Percentiles rank a stretch among this genome's conserved stretches.
Evolutionary conservation across 2,113 vertebrate genomes (phyloP).

Genomic region (Casuarius casuarius): DNA sequence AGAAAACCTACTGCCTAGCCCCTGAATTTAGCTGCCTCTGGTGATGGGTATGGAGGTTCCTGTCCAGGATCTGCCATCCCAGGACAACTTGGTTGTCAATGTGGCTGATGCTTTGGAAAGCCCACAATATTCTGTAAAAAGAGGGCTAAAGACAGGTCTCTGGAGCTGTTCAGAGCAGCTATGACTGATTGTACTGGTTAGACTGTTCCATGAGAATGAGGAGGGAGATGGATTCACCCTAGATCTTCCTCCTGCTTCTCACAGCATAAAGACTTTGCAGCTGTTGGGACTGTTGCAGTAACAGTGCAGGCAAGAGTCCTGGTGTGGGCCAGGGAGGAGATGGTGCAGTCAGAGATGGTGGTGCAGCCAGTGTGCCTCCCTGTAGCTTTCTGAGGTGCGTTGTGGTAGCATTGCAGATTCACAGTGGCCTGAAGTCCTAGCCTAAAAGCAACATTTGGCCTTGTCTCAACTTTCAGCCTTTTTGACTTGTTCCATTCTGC

Average conservation of each 20-base stretch:
- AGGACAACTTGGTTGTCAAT: neutral
- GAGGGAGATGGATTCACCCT: neutral
- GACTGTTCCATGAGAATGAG: neutral
- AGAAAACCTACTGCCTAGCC: constrained; percentile 40
- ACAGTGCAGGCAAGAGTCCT: neutral
- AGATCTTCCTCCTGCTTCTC: too few species aligned
- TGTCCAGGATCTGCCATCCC: neutral
- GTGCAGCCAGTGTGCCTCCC: neutral
- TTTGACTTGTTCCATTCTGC: neutral
- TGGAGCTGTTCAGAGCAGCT: neutral
- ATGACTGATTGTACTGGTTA: neutral
- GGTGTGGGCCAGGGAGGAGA: neutral
- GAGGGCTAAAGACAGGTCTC: neutral
- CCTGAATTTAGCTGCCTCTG: constrained; percentile 1
- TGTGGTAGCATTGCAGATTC: neutral
- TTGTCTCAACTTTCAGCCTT: neutral
- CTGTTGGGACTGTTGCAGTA: neutral
- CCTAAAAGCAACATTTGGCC: neutral
- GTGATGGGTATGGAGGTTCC: neutral
- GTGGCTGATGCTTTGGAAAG: neutral
- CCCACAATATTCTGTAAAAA: neutral
- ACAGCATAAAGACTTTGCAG: neutral
- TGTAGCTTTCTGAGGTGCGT: neutral
- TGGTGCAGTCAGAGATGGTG: neutral
- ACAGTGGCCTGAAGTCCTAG: neutral